Conservation (phyloP, 1,140 invertebrate genomes). For the Eurosta solidaginis region DNA sequence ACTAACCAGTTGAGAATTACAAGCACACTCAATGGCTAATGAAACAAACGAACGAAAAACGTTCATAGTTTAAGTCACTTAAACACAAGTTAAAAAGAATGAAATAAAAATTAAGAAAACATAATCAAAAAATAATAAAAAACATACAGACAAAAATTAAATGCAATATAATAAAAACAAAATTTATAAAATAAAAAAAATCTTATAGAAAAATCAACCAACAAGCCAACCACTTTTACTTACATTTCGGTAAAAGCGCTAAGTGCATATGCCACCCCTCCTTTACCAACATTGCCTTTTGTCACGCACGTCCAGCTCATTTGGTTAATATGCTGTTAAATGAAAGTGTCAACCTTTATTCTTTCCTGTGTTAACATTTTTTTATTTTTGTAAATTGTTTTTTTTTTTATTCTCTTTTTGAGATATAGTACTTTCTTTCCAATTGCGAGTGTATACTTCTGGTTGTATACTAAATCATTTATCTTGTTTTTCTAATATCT, state of each 20-base stretch:
- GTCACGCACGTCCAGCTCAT: conserved; percentile 12
- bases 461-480: conserved; percentile 25
- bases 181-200: neutral
- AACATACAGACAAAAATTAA: neutral
- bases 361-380: neutral
- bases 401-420: neutral
- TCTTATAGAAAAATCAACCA: neutral
- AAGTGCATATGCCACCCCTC: neutral
- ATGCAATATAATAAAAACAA: neutral
- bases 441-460: neutral
- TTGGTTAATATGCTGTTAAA: conserved; percentile 19
- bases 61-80: no score
- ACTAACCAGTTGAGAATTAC: no score
- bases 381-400: neutral
- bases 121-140: neutral
- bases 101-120: neutral
- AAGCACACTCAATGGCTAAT: no score
- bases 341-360: conserved; percentile 22
- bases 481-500: conserved; percentile 27
- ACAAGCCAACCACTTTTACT: neutral
- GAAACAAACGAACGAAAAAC: no score
- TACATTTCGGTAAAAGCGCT: neutral
- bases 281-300: neutral
- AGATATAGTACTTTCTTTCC: neutral
- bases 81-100: neutral